A percentile compares a stretch with the other conserved stretches of the same genome.
Conservation (phyloP, 2,113 vertebrate species). For the Tor tambroides region DNA sequence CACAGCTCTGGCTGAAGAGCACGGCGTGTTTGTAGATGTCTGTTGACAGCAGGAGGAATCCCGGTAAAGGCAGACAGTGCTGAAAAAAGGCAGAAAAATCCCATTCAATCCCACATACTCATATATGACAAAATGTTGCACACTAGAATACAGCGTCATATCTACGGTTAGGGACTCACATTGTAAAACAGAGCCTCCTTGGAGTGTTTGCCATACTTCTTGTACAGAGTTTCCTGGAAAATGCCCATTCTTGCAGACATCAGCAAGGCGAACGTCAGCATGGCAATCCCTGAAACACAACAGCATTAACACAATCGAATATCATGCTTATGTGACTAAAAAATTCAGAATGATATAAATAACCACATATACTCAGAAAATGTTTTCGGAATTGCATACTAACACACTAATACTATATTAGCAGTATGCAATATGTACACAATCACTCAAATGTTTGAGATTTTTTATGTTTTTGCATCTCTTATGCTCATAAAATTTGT, state of each 20-base stretch:
- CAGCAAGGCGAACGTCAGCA: constrained; percentile 93
- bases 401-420: background rate
- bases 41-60: constrained; percentile 90
- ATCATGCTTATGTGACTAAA: background rate
- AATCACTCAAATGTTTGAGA: background rate
- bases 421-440: background rate
- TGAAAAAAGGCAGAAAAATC: constrained; percentile 63
- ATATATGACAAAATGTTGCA: background rate
- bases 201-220: constrained; percentile 92
- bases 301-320: background rate
- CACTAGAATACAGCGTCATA: background rate
- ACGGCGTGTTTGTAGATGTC: constrained; percentile 89
- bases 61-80: constrained; percentile 93
- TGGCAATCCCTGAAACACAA: constrained; percentile 81
- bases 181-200: constrained; percentile 97
- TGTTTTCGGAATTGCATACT: background rate
- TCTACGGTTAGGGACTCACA: constrained; percentile 72
- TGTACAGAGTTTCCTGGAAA: constrained; percentile 94
- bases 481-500: background rate
- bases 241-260: constrained; percentile 98
- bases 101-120: background rate
- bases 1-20: constrained; percentile 90
- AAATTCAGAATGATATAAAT: background rate
- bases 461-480: background rate
- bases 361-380: background rate